Evolutionary conservation across 1,140 invertebrate species (phyloP), one percentile per base, ranked within the genome.

Genomic region (Theocolax elegans): DNA sequence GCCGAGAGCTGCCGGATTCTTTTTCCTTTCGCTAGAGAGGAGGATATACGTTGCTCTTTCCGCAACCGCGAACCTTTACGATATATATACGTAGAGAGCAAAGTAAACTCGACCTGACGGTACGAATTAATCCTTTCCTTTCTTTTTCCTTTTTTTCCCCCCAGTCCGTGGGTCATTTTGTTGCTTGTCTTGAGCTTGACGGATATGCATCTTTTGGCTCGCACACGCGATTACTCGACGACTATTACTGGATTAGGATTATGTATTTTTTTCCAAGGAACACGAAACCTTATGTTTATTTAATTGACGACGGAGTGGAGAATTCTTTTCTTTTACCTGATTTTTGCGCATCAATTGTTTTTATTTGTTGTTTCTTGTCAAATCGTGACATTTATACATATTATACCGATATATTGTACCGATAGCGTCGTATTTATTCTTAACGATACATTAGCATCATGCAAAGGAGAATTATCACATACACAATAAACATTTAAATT

Each of bases 81-180:
- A 23, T 44, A 21, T 15, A 13, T 35, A 35, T 35, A 35, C 31
- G 31, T 6, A 35, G 31, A 35, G 31, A 4, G 10, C 10, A 35
- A 35, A 35, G 0, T 40, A 27, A 59, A 53, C 13, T 60, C n/a
- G 51, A 70, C 51, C 31, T 48, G 67, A 56, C 67, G 15, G 49
- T 40, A 69, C 38, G 40, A 56, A 70, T 70, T 64, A 70, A 64
- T 70, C 67, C 67, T 70, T 70, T 48, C 40, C 31, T 67, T 27
- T 59, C 40, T 49, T n/a, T n/a, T n/a, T n/a, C n/a, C n/a, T n/a
- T n/a, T n/a, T n/a, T n/a, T n/a, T n/a, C n/a, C n/a, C n/a, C n/a
- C n/a, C 25, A 12, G 38, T n/a, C 53, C 10, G 9, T 64, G 23
- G n/a, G 21, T 4, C n/a, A 35, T 27, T 44, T 27, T 56, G 49